Evolutionary conservation across 2,888 invertebrate species (phyloP).

Genomic region (Keiferia lycopersicella): DNA sequence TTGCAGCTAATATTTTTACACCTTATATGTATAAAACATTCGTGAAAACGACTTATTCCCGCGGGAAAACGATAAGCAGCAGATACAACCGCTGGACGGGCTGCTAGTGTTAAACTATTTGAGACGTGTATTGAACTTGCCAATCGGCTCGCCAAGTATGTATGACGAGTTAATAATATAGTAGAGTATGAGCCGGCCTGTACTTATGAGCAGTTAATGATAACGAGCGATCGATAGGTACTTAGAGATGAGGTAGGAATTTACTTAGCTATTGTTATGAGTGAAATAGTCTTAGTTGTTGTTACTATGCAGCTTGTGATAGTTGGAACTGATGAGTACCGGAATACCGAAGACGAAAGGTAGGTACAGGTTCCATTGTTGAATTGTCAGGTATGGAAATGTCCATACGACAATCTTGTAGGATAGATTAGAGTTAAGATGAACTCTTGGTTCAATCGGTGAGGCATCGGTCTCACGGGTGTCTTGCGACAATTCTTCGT

Average conservation of each 20-base stretch:
- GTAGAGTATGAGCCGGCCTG: slow-evolving; percentile 1
- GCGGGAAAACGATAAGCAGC: no score
- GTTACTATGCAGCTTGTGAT: background rate
- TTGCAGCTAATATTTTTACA: no score
- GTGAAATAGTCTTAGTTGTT: background rate
- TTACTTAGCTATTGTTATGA: background rate
- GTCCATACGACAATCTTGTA: no score
- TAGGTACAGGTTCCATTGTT: background rate
- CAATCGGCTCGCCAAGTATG: background rate
- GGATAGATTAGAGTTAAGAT: no score
- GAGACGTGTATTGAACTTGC: slow-evolving; percentile 24
- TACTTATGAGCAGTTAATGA: slow-evolving; percentile 8
- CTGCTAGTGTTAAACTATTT: slow-evolving; percentile 18
- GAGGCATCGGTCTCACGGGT: no score
- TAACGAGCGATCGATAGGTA: slow-evolving; percentile 16
- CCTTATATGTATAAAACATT: no score
- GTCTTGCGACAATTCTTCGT: no score
- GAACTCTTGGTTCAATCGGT: no score
- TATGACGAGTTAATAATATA: slow-evolving; percentile 22
- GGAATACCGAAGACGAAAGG: no score
- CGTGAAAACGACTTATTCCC: no score
- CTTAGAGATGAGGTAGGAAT: background rate
- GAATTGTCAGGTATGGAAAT: no score
- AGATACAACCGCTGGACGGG: no score
- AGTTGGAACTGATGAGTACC: background rate